Base-by-base conservation (phyloP, 2,113 vertebrate species). In the Coregonus clupeaformis region DNA sequence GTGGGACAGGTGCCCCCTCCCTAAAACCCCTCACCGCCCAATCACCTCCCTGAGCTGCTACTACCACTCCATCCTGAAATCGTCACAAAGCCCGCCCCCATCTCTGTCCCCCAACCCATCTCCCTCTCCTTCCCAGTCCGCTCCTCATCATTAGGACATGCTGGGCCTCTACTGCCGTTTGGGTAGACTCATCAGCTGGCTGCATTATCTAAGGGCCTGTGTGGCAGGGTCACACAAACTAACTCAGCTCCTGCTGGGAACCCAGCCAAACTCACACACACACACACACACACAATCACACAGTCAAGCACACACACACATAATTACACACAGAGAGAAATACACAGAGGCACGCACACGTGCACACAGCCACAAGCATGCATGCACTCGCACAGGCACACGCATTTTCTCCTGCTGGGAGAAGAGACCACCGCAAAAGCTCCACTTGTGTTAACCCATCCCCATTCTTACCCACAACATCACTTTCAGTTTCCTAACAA, bases 141-240 rank as follows among this genome's bases (percentile, higher is more conserved):
- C 69, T 1, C 86, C 83, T 92, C 84, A 87, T 97, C 94, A 97
- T 96, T 96, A 97, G 95, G 70, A 94, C 94, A 95, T 92, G 94
- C 36, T 42, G 36, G 36, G 9, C 9, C 36, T 42, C 36, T 3
- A 7, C 36, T 42, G 36, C 92, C 90, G 89, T 95, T 94, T 94
- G 81, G 88, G 94, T 94, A 95, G 94, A 94, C 94, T 94, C 94
- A 87, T 90, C 94, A 92, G 89, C 93, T 92, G 91, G 92, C 94
- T 95, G 94, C 87, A 90, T 95, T 74, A 94, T 95, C 70, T 91
- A 89, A 88, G 89, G 91, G 90, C 91, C 93, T 91, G 91, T 89
- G 82, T 89, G 83, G 89, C 91, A 93, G 93, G 93, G 94, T 95
- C 93, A 94, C 91, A 92, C 86, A 93, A 93, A 95, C 94, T 91